Conservation (phyloP, 2,888 invertebrate species). For the Cistogaster globosa region DNA sequence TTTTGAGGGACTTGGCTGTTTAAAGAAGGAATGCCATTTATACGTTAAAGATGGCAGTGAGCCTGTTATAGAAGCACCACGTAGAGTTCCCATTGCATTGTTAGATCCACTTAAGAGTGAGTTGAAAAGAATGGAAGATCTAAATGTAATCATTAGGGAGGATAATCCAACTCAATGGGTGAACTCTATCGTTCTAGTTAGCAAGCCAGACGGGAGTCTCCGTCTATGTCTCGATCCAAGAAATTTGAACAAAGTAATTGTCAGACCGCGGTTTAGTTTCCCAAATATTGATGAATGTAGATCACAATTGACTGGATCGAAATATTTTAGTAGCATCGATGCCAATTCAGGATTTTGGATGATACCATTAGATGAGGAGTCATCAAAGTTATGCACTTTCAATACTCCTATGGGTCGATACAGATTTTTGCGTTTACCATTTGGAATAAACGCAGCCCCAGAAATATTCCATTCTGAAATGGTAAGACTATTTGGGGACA, state of each 20-base stretch:
- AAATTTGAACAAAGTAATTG: too few relatives aligned
- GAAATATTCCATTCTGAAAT: too few relatives aligned
- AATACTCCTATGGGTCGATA: too few relatives aligned
- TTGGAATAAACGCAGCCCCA: too few relatives aligned
- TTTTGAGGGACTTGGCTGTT: not conserved
- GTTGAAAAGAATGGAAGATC: slow-evolving; percentile 26
- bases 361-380: slow-evolving; percentile 67
- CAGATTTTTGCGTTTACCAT: slow-evolving; percentile 63
- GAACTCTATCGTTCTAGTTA: too few relatives aligned
- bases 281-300: slow-evolving; percentile 37
- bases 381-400: slow-evolving; percentile 70
- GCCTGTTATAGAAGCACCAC: slow-evolving; percentile 40
- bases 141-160: slow-evolving; percentile 25
- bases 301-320: slow-evolving; percentile 31
- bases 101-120: slow-evolving; percentile 10
- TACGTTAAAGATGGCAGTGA: not conserved
- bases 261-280: slow-evolving; percentile 42
- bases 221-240: slow-evolving; percentile 41
- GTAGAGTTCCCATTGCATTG: slow-evolving; percentile 44
- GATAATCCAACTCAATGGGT: too few relatives aligned
- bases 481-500: slow-evolving; percentile 36
- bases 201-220: slow-evolving; percentile 35
- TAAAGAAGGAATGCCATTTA: not conserved
- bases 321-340: slow-evolving; percentile 40
- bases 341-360: slow-evolving; percentile 66